Evolutionary conservation across 2,888 invertebrate species (phyloP).

Genomic region (Apantesis nais): DNA sequence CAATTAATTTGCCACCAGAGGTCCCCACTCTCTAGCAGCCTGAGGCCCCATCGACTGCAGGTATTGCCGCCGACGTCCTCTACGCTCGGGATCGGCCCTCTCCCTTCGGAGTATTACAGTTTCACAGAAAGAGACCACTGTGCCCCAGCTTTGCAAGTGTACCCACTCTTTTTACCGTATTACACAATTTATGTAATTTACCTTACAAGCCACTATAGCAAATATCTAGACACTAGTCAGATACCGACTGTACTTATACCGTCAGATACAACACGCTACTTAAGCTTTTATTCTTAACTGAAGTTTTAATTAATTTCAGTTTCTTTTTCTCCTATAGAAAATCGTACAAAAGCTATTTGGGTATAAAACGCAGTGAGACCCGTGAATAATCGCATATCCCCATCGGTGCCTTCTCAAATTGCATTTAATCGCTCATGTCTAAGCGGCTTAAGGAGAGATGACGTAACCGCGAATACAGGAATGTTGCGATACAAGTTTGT

Average conservation of each 20-base stretch:
- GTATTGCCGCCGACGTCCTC: no score
- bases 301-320: no score
- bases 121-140: no score
- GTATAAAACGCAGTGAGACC: not conserved
- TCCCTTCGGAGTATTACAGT: no score
- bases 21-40: no score
- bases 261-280: not conserved
- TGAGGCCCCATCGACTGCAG: no score
- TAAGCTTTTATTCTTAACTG: not conserved
- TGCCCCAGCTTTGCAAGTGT: no score
- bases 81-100: no score
- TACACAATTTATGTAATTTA: no score
- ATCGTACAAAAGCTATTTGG: not conserved
- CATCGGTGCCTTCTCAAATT: slow-evolving; percentile 20
- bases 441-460: slow-evolving; percentile 22
- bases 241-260: not conserved
- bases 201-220: not conserved
- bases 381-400: slow-evolving; percentile 11
- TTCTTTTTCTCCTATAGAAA: not conserved
- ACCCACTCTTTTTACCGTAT: not conserved
- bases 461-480: slow-evolving; percentile 37
- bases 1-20: no score
- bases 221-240: not conserved
- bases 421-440: slow-evolving; percentile 20
- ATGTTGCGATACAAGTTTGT: slow-evolving; percentile 23